phyloP scores from a whole-genome alignment of 2,113 vertebrate genomes.

The Bubo bubo region DNA sequence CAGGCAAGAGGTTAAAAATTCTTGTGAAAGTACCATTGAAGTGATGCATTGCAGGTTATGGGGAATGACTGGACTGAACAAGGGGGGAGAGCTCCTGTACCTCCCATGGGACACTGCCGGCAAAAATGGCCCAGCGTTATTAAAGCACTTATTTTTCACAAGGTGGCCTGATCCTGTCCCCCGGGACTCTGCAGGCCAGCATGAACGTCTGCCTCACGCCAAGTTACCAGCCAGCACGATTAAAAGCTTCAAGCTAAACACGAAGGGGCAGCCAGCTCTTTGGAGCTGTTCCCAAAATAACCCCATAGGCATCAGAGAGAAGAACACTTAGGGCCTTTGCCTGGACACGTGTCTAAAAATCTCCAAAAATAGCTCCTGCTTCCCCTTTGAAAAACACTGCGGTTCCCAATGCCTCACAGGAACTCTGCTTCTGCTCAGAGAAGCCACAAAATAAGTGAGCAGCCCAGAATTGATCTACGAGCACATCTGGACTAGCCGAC shows the following conservation, averaged over 20 bases:
- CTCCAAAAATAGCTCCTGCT: conserved; percentile 60
- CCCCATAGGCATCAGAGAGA: not conserved
- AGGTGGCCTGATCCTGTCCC: not conserved
- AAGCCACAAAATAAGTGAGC: conserved; percentile 34
- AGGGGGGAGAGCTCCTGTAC: not conserved
- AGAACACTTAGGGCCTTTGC: not conserved
- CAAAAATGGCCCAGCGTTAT: not conserved
- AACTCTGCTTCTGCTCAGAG: conserved; percentile 44
- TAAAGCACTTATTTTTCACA: not conserved
- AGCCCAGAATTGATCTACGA: not conserved
- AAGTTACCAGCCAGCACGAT: not conserved
- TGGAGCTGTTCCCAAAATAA: not conserved
- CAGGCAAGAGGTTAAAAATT: not conserved
- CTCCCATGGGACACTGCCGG: not conserved
- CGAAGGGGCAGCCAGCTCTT: not conserved
- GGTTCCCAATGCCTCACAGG: conserved; percentile 46
- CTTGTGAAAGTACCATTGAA: not conserved
- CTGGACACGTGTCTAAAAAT: conserved; percentile 27
- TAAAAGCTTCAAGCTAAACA: not conserved
- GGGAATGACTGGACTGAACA: not conserved
- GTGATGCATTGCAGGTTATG: not conserved
- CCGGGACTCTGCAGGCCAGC: not conserved
- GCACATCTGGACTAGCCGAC: conserved; percentile 10
- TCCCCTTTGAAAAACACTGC: conserved; percentile 44
- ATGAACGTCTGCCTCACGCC: fast-evolving